Evolutionary conservation across 1,140 invertebrate species (phyloP), one percentile per base, ranked within the genome.

Genomic region (Megalonaias nervosa): DNA sequence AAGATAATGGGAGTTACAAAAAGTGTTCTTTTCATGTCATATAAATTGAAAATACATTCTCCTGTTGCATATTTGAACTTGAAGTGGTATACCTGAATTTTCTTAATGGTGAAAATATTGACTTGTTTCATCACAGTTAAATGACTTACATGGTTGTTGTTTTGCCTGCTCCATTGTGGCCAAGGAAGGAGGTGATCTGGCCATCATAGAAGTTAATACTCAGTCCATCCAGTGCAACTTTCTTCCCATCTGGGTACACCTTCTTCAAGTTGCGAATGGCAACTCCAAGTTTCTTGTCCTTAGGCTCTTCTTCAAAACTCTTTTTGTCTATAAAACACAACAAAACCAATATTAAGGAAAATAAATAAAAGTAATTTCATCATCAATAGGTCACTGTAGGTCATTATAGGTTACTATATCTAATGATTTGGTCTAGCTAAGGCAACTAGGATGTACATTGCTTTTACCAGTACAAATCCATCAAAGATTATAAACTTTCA

Each of bases 141-240:
- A 68, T 26, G 48, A 84, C 86, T 82, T 89, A 93, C 92, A 94
- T 93, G 11, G 93, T 93, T 38, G 93, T 94, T 1, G 93, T 93
- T 88, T 94, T 94, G 21, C 93, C 93, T 67, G 93, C 93, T 64
- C 93, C 93, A 86, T 94, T 94, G 80, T 94, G 61, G 91, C 93
- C 57, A 94, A 94, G 87, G 79, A 94, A 92, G 19, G 92, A 92
- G 12, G 93, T 94, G 48, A 94, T 93, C 81, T 94, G 93, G n/a
- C 90, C 91, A 83, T 93, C 91, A 79, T 93, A 94, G 82, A 94
- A 93, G 76, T 92, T 93, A 0, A 93, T 73, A 81, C 83, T 92
- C n/a, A 94, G 88, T 59, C 94, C 92, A 72, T 94, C 93, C 1
- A 97, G 93, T 1, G 94, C 97, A 61, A 86, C 72, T 69, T 87